Base-by-base conservation (phyloP, 2,113 vertebrate species). In the Lampris megalopsis region DNA sequence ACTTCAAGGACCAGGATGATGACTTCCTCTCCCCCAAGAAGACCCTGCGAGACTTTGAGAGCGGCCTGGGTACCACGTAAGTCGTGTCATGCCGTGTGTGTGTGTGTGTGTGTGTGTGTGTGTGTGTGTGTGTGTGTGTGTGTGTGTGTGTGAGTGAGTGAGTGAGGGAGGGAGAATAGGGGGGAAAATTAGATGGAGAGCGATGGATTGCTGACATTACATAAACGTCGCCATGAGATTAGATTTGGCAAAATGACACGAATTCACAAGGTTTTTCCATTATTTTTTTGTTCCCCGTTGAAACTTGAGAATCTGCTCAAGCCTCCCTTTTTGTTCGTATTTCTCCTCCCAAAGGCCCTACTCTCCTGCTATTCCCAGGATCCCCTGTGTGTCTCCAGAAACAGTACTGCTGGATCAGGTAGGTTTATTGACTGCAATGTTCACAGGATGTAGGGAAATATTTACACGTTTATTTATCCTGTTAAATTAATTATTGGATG, bases 311-410 rank as follows among this genome's bases (percentile, higher is more conserved):
- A 5, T 45, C 7, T 45, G 43, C 43, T 45, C 4, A 45, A 45
- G 4, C 45, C 10, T 70, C 11, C 35, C 13, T 41, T 11, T 48
- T 71, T 72, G 65, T 73, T 74, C 3, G 75, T 5, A 35, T 66
- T 65, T 64, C 10, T 48, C 88, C 63, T 64, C 9, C 63, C n/a
- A 11, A 76, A 99, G 98, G 86, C 94, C 94, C 11, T 98, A 97
- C 77, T 97, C 96, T 79, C 97, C 97, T 66, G 96, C 96, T 71
- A 95, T 97, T 83, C 96, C 94, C 5, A 95, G 93, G 81, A 96
- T 98, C 71, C 96, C 97, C 13, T 97, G 96, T 5, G 84, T 97
- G 82, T 97, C 96, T 8, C 97, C 97, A 1, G 98, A 99, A 92
- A 97, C 95, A 0, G 95, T 97, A 83, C 86, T 96, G 73, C 79